These are phyloP conservation scores for Ceratosolen solmsi DNA, from an alignment of 1,140 invertebrate species.

Conservation along the genomic window DNA sequence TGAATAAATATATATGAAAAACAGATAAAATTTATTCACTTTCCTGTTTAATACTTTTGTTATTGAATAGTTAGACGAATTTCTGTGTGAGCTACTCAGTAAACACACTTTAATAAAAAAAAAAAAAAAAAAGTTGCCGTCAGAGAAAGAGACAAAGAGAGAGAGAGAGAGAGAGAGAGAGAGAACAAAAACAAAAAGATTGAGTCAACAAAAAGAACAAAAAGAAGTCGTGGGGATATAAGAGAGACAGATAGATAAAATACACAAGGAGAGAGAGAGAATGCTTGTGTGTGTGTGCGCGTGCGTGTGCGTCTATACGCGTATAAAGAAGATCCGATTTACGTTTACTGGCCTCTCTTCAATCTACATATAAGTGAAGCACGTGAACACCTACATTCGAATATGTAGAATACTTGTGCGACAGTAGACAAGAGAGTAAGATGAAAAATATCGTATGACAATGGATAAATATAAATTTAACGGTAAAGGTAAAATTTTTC, in stretches of 20 bases:
- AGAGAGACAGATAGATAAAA: constrained; percentile 24
- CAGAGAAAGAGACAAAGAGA: constrained; percentile 12
- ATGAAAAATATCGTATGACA: constrained; percentile 7
- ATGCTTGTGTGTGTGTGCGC: constrained; percentile 12
- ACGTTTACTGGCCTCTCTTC: background rate
- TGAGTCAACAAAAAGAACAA: constrained; percentile 34
- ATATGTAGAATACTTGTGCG: background rate
- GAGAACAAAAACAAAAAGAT: constrained; percentile 27
- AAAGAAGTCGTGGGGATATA: background rate
- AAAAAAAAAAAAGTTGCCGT: background rate
- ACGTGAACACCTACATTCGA: background rate
- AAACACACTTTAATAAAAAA: constrained; percentile 12
- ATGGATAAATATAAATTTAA: background rate
- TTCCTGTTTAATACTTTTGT: background rate
- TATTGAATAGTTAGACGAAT: background rate
- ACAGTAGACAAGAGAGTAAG: background rate
- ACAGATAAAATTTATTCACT: background rate
- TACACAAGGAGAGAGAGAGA: constrained; percentile 2
- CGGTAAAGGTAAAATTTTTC: background rate
- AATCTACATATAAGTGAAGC: background rate
- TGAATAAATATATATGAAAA: background rate
- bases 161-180: constrained; percentile 30
- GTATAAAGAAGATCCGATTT: constrained; percentile 31
- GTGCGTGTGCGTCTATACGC: background rate
- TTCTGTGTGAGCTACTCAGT: too few relatives aligned